These are phyloP conservation scores for Umimayanthus chanpuru DNA, from an alignment of 92 coral and sea anemone species.

Conservation along the genomic window DNA sequence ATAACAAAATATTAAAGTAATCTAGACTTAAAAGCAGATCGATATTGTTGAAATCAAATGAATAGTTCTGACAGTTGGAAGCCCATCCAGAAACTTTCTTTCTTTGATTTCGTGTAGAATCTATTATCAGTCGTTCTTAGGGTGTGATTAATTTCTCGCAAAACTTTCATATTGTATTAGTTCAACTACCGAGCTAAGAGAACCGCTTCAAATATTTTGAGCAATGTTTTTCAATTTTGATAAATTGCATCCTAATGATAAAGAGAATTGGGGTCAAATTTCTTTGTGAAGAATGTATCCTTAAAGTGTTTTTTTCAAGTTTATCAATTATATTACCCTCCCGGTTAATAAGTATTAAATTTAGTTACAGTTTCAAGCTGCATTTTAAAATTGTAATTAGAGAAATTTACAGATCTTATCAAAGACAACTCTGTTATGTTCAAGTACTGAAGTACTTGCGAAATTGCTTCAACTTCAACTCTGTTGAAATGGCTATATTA, in stretches of 20 bases:
- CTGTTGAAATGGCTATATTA: slow-evolving; percentile 12
- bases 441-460: not conserved
- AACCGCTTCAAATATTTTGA: slow-evolving; percentile 11
- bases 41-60: not conserved
- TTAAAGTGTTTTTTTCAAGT: slow-evolving; percentile 20
- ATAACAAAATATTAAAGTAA: not conserved
- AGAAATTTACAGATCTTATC: not conserved
- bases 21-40: slow-evolving; percentile 2
- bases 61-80: not conserved
- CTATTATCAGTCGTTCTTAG: not conserved
- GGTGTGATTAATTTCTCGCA: not conserved
- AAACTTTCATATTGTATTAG: not conserved
- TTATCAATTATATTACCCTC: slow-evolving; percentile 8
- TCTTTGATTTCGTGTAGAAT: not conserved
- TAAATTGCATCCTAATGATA: not conserved
- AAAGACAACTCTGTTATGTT: not conserved
- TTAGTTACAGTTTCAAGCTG: slow-evolving; percentile 40
- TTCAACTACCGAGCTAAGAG: not conserved
- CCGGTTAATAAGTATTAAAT: slow-evolving; percentile 9
- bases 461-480: slow-evolving; percentile 17
- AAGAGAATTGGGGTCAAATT: slow-evolving; percentile 21
- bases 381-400: slow-evolving; percentile 1
- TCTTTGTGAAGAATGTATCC: slow-evolving; percentile 23
- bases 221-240: not conserved
- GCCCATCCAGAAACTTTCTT: not conserved